Conservation (phyloP, 2,113 vertebrate genomes). For the Hiodon tergisus region DNA sequence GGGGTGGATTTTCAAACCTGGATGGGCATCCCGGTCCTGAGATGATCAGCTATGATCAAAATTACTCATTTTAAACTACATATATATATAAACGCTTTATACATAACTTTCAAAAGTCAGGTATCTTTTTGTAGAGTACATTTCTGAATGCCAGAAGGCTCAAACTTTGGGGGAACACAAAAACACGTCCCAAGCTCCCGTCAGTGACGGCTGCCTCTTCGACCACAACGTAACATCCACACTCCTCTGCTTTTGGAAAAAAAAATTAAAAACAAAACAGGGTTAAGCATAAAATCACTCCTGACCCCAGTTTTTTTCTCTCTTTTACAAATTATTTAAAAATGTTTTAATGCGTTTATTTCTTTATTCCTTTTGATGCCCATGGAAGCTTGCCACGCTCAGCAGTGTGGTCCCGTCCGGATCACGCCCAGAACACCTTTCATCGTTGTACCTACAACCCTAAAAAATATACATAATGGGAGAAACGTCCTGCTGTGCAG, state of each 20-base stretch:
- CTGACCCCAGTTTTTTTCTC: not conserved
- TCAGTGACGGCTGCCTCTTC: slow-evolving; percentile 26
- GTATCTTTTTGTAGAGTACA: too few species aligned
- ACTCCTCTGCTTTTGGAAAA: slow-evolving; percentile 41
- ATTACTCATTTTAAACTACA: too few species aligned
- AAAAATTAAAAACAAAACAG: slow-evolving; percentile 49
- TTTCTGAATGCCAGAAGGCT: slow-evolving; percentile 15
- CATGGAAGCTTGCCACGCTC: too few species aligned
- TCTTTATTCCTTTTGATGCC: too few species aligned
- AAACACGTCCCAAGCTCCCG: slow-evolving; percentile 18
- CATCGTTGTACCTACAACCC: too few species aligned
- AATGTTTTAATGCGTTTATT: too few species aligned
- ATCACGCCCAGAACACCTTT: too few species aligned
- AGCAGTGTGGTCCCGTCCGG: too few species aligned
- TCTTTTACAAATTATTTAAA: not conserved
- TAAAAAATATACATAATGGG: not conserved
- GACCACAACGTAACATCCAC: slow-evolving; percentile 45
- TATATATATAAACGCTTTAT: too few species aligned
- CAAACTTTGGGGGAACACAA: slow-evolving; percentile 35
- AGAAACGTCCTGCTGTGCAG: slow-evolving; percentile 1
- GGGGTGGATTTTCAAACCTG: not conserved
- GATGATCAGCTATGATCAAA: too few species aligned
- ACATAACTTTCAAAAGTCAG: not conserved
- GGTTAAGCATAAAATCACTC: slow-evolving; percentile 52
- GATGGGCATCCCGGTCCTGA: not conserved